A percentile compares a stretch with the other conserved stretches of the same genome.
phyloP scores from a whole-genome alignment of 2,797 vertebrate species.

The Ptychadena robeensis region DNA sequence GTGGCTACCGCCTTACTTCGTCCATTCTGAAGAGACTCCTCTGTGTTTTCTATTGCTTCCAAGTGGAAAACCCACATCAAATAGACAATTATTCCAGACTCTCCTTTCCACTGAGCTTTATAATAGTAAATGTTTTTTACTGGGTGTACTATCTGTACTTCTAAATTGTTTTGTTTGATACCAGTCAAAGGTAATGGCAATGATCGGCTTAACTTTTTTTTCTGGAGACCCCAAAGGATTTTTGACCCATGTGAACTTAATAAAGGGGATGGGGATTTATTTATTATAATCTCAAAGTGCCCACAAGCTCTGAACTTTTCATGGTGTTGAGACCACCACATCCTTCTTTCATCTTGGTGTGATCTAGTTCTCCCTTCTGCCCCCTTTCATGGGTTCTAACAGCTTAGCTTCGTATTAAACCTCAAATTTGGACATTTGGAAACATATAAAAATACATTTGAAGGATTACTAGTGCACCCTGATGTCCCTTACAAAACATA shows the following conservation, averaged over 20 bases:
- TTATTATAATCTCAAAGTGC: background rate
- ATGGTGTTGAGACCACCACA: background rate
- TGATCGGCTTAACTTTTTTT: too few species aligned
- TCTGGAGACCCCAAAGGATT: background rate
- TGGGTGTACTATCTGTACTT: slow-evolving; percentile 94
- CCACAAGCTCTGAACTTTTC: background rate
- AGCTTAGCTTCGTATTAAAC: background rate
- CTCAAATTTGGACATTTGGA: background rate
- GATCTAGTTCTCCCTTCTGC: background rate
- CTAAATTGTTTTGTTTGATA: slow-evolving; percentile 66
- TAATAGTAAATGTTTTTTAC: slow-evolving; percentile 89
- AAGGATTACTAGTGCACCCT: background rate
- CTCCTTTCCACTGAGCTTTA: slow-evolving; percentile 87
- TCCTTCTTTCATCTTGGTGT: background rate
- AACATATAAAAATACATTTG: background rate
- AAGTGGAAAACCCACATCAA: slow-evolving; percentile 89
- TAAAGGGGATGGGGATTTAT: too few species aligned
- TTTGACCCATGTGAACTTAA: background rate
- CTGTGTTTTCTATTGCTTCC: slow-evolving; percentile 81
- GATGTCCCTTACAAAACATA: too few species aligned
- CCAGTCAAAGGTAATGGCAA: background rate
- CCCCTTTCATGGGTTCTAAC: too few species aligned
- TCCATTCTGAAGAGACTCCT: slow-evolving; percentile 75
- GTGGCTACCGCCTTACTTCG: slow-evolving; percentile 60
- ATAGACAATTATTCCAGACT: slow-evolving; percentile 92